Evolutionary conservation across 1,140 invertebrate genomes (phyloP).

Genomic region (Muscidifurax raptorellus): DNA sequence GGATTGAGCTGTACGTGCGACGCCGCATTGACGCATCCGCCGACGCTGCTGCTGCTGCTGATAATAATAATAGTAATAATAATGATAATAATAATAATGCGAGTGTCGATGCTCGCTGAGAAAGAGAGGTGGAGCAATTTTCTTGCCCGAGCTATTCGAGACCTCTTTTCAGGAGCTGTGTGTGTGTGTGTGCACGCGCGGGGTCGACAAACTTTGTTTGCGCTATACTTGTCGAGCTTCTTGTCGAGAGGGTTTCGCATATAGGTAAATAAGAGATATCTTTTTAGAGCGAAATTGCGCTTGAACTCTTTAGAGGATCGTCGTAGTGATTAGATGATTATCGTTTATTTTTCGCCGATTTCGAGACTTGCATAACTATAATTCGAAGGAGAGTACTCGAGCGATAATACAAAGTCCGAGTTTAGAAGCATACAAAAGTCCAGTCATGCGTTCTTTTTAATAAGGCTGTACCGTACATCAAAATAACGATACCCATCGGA

Average conservation of each 20-base stretch:
- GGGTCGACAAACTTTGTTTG: background rate
- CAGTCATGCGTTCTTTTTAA: no score
- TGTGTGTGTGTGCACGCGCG: no score
- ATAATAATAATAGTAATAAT: conserved; percentile 3
- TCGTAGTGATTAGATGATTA: no score
- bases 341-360: no score
- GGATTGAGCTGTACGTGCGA: background rate
- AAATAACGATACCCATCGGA: background rate
- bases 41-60: no score
- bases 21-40: conserved; percentile 15
- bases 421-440: no score
- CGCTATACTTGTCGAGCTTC: background rate
- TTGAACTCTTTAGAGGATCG: no score
- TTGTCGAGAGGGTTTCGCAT: background rate
- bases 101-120: conserved; percentile 7
- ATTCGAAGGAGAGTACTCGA: no score
- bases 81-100: conserved; percentile 3
- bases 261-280: no score
- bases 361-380: no score
- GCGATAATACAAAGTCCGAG: no score
- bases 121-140: conserved; percentile 11
- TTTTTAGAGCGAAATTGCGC: background rate
- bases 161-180: background rate
- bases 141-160: background rate
- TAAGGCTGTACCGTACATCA: background rate